phyloP scores from a whole-genome alignment of 2,888 invertebrate species.

The Euphydryas editha region DNA sequence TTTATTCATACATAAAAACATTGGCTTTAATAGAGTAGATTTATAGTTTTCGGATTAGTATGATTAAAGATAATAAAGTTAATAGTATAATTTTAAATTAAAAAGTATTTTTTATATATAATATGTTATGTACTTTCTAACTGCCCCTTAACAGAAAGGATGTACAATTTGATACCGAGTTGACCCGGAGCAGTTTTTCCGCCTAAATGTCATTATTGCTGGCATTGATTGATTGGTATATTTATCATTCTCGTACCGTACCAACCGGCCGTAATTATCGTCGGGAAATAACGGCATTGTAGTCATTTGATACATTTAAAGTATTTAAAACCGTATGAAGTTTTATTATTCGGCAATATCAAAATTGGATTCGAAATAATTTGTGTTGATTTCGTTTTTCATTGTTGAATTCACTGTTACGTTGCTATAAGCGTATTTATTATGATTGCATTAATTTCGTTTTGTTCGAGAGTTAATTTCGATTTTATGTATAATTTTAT shows the following conservation, averaged over 20 bases:
- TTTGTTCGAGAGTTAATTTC: conserved; percentile 1
- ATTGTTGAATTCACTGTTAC: conserved; percentile 5
- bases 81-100: too few relatives aligned
- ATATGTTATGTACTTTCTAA: too few relatives aligned
- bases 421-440: conserved; percentile 9
- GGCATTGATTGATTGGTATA: conserved; percentile 70
- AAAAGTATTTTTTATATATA: too few relatives aligned
- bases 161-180: conserved; percentile 58
- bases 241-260: conserved; percentile 54
- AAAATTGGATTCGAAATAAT: conserved; percentile 6
- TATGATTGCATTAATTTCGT: conserved; percentile 8
- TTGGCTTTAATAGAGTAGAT: too few relatives aligned
- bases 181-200: conserved; percentile 59
- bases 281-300: conserved; percentile 27
- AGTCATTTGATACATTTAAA: conserved; percentile 31
- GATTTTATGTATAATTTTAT: conserved; percentile 5
- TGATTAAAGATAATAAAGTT: too few relatives aligned
- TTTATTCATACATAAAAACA: too few relatives aligned
- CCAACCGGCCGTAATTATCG: conserved; percentile 41
- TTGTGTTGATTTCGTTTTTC: conserved; percentile 4
- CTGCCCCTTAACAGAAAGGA: conserved; percentile 35
- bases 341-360: conserved; percentile 12
- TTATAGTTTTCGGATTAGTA: too few relatives aligned
- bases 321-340: conserved; percentile 9
- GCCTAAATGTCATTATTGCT: conserved; percentile 66